Base-by-base conservation (phyloP, 2,797 vertebrate species). In the Takifugu ocellatus region DNA sequence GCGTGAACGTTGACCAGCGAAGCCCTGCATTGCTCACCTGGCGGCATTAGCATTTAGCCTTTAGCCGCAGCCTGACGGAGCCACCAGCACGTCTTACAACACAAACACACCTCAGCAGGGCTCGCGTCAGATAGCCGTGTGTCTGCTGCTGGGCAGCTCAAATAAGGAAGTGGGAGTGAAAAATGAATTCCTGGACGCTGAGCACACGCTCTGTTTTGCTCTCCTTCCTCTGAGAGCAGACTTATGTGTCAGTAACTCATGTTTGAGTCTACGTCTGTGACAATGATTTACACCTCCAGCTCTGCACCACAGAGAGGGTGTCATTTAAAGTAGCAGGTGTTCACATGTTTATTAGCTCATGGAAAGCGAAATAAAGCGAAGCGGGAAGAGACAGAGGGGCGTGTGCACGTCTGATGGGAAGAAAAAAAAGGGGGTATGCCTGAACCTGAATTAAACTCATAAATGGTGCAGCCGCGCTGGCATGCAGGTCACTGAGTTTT, bases 281-380 rank as follows among this genome's bases (percentile, higher is more conserved):
- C 68, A 36, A 68, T 87, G 82, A 87, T 88, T 88, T 89, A 88
- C 79, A 78, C 78, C 66, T 65, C 56, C 66, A 54, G 61, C 67
- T 42, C 72, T 52, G 58, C 72, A 77, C 61, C 52, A 84, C 78
- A 84, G 83, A 76, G 68, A 79, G 72, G 49, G 56, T 79, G 83
- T 82, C 78, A 83, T 87, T 84, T 82, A 74, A 84, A 88, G 82
- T 77, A 87, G 82, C 88, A 90, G 87, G 86, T 90, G 86, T 88
- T 85, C 82, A 56, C 71, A 66, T 53, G 73, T 79, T 83, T 76
- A 73, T 86, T 78, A 85, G 81, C 68, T 83, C 78, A 86, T 78
- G 83, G 85, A 86, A 85, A 88, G 77, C 45, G 21, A 83, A 77
- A 76, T 75, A 68, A 76, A 79, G 68, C 49, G 56, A 57, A 59